phyloP scores from a whole-genome alignment of 1,140 invertebrate species.

The Brachionus rubens region DNA sequence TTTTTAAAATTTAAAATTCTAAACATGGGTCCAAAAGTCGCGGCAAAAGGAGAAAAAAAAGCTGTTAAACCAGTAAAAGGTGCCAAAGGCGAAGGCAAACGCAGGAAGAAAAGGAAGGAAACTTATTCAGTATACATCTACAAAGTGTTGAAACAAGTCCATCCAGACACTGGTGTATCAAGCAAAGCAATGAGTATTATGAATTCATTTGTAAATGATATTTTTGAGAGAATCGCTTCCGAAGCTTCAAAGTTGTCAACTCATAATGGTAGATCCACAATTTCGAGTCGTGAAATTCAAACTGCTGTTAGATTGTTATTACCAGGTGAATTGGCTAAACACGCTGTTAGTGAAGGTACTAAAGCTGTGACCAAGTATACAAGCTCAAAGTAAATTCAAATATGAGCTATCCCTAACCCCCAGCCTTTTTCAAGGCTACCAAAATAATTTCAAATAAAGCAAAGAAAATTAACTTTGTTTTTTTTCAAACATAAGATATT shows the following conservation, averaged over 20 bases:
- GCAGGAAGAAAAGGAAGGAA: constrained; percentile 58
- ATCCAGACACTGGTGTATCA: constrained; percentile 69
- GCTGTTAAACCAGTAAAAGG: constrained; percentile 48
- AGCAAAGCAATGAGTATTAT: constrained; percentile 58
- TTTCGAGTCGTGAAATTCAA: constrained; percentile 66
- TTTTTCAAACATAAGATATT: background rate
- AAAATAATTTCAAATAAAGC: constrained; percentile 1
- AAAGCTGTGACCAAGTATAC: constrained; percentile 66
- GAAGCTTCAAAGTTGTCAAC: constrained; percentile 56
- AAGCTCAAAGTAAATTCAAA: constrained; percentile 60
- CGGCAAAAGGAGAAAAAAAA: constrained; percentile 49
- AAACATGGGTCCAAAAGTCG: constrained; percentile 45
- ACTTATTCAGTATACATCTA: constrained; percentile 71
- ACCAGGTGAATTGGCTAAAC: constrained; percentile 67
- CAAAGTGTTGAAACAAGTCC: constrained; percentile 71
- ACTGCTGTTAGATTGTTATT: constrained; percentile 66
- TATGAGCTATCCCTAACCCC: background rate
- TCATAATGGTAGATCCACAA: constrained; percentile 60
- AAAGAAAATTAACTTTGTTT: background rate
- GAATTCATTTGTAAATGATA: constrained; percentile 61
- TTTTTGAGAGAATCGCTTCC: constrained; percentile 60
- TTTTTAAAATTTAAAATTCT: background rate
- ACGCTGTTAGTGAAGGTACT: constrained; percentile 65
- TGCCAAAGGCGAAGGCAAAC: constrained; percentile 35
- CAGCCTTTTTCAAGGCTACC: constrained; percentile 32